phyloP scores from a whole-genome alignment of 23 tunicate species.

The Trididemnum clinides region DNA sequence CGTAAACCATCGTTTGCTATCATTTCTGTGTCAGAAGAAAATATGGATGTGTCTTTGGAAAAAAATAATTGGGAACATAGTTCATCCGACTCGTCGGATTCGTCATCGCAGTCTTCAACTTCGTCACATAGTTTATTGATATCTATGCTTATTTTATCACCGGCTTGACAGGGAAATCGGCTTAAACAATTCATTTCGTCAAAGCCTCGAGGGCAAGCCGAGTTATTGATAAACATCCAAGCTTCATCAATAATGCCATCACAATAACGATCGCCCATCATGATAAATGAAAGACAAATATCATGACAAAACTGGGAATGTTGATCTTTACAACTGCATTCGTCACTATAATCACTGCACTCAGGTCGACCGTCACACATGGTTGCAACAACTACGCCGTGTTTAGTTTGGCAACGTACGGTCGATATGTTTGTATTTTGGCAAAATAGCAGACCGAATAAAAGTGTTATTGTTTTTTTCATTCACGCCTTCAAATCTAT shows the following conservation, averaged over 20 bases:
- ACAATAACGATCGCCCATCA: constrained; percentile 43
- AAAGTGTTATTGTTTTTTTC: neutral
- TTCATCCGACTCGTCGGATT: neutral
- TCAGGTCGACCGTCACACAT: neutral
- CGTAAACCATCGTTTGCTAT: neutral
- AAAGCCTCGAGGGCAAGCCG: constrained; percentile 24
- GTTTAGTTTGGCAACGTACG: neutral
- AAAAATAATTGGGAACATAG: neutral
- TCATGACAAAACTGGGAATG: constrained; percentile 27
- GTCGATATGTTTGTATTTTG: neutral
- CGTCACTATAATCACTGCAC: neutral
- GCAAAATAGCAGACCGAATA: neutral
- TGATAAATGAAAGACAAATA: neutral
- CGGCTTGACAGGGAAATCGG: constrained; percentile 6
- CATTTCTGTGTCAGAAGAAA: constrained; percentile 27
- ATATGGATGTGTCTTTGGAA: neutral
- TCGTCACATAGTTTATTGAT: neutral
- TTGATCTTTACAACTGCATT: neutral
- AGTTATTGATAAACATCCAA: constrained; percentile 24
- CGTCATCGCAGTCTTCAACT: constrained; percentile 14
- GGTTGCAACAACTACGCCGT: neutral
- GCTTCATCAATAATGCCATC: constrained; percentile 42
- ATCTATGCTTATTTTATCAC: constrained; percentile 2
- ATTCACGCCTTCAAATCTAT: too few relatives aligned
- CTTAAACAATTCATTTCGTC: constrained; percentile 25